Base-by-base conservation (phyloP, 2,113 vertebrate species). In the Ailurus styani region DNA sequence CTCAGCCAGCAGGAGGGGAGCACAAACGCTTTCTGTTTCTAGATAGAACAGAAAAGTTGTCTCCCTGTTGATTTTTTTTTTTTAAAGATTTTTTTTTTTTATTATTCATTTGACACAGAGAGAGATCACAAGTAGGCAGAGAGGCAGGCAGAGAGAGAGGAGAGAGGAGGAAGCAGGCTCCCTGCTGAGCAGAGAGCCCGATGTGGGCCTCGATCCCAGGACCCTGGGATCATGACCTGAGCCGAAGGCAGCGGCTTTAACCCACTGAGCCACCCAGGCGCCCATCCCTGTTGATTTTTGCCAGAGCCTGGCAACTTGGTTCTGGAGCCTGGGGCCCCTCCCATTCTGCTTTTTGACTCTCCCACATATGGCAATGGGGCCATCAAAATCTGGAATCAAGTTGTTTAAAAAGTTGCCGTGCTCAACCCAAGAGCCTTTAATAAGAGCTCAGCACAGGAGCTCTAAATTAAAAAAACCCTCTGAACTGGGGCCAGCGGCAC, bases 381-480 rank as follows among this genome's bases (percentile, higher is more conserved):
- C 47, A 66, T 62, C 31, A 75, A 89, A 96, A 73, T 64, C 60
- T 57, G 57, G n/a, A 83, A 60, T 96, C 64, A 34, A 94, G 70
- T 60, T 94, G 40, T 96, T 97, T 54, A 75, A 85, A 64, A 95
- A 92, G 75, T 95, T 72, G 42, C 87, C 72, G 8, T 60, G 40
- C 29, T 90, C 93, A 94, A 91, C 72, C 52, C 52, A 85, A 82
- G n/a, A 89, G 34, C 45, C 91, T 93, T 81, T 96, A 93, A 90
- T 27, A 42, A 96, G 54, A 95, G 87, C 31, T 93, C 78, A 52
- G 90, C 52, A 34, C 31, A 91, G 90, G 52, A 87, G 73, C 79
- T 95, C 93, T 97, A 90, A 95, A 96, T 73, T 79, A 89, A 94
- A 97, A 97, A 97, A 97, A 97, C 73, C 77, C 85, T 93, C 77